Evolutionary conservation across 2,113 vertebrate genomes (phyloP).

Genomic region (Eulacestoma nigropectus): DNA sequence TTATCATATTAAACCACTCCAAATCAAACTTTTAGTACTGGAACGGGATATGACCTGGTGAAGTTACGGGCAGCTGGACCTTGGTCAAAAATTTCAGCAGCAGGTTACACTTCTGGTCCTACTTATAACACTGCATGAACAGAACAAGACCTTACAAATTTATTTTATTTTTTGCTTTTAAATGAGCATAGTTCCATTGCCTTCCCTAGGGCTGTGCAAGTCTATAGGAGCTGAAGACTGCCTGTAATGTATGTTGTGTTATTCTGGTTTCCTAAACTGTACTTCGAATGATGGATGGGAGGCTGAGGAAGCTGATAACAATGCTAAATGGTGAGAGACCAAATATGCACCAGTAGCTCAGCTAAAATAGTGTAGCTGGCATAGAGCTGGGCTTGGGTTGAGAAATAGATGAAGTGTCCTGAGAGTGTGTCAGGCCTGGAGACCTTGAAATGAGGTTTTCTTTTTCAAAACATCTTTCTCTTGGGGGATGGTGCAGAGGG

Average conservation of each 20-base stretch:
- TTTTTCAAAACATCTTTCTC: not conserved
- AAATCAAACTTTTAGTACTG: not conserved
- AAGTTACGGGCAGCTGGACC: not conserved
- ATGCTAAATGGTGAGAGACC: conserved; percentile 51
- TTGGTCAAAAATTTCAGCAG: conserved; percentile 1
- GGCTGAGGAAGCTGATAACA: conserved; percentile 44
- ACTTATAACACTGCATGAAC: not conserved
- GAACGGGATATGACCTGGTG: not conserved
- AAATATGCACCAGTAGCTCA: conserved; percentile 29
- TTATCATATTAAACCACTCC: not conserved
- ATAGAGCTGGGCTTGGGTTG: not conserved
- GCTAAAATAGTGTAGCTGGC: not conserved
- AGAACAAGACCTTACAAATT: not conserved
- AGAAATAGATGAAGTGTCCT: conserved; percentile 48
- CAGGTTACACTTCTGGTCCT: not conserved
- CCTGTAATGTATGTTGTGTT: conserved; percentile 42
- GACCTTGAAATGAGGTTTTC: not conserved
- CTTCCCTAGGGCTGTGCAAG: not conserved
- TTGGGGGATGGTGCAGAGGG: not conserved
- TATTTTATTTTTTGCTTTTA: not conserved
- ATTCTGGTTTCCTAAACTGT: conserved; percentile 37
- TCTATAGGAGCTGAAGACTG: conserved; percentile 8
- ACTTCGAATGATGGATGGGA: conserved; percentile 11
- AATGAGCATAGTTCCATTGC: not conserved
- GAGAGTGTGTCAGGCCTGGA: not conserved